A percentile compares a stretch with the other conserved stretches of the same genome.
phyloP scores from a whole-genome alignment of 1,140 invertebrate species.

The Parapsyche elsis region DNA sequence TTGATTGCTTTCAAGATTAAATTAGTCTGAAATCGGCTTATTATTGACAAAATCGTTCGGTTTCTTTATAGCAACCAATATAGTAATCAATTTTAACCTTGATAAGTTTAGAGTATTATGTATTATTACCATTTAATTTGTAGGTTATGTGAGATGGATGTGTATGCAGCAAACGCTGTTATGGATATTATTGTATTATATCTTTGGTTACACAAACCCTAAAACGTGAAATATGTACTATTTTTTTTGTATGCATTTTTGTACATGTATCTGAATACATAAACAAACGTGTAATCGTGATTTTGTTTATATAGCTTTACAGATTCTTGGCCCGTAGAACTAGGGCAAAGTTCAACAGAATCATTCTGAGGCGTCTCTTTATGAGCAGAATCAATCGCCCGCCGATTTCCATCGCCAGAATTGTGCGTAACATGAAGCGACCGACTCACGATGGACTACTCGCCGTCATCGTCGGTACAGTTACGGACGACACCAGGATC shows the following conservation, averaged over 20 bases:
- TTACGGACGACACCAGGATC: constrained; percentile 96
- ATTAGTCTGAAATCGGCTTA: too few relatives aligned
- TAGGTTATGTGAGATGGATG: too few relatives aligned
- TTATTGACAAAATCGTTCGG: too few relatives aligned
- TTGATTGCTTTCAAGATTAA: too few relatives aligned
- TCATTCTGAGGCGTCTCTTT: constrained; percentile 93
- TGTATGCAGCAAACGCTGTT: too few relatives aligned
- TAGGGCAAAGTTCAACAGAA: constrained; percentile 95
- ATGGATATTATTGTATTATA: too few relatives aligned
- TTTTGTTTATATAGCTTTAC: constrained; percentile 86
- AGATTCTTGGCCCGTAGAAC: constrained; percentile 96
- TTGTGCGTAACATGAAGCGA: constrained; percentile 90
- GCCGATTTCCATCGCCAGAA: constrained; percentile 89
- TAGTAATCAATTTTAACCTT: too few relatives aligned
- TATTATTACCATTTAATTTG: too few relatives aligned
- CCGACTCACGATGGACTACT: constrained; percentile 85
- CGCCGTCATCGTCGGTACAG: constrained; percentile 93
- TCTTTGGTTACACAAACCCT: too few relatives aligned
- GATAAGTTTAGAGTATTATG: too few relatives aligned
- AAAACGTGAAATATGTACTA: too few relatives aligned
- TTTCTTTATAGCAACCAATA: too few relatives aligned
- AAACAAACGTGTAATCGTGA: constrained; percentile 17
- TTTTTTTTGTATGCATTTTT: neutral
- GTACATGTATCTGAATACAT: neutral
- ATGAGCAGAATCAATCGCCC: constrained; percentile 97